These are phyloP conservation scores for Xiphydria camelus DNA, from an alignment of 2,888 invertebrate genomes.

Conservation along the genomic window DNA sequence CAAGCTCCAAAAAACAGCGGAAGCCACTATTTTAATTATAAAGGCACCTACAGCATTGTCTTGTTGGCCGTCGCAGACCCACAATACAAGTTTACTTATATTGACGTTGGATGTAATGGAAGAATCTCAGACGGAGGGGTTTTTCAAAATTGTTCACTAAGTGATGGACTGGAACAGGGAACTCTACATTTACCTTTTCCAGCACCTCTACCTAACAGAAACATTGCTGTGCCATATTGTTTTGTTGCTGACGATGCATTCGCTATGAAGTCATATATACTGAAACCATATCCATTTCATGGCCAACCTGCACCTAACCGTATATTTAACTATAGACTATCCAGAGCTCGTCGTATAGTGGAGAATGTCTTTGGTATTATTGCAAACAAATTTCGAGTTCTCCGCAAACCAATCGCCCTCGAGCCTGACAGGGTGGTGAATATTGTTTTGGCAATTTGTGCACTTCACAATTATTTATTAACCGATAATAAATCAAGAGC, in stretches of 20 bases:
- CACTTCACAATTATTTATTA: too few species aligned
- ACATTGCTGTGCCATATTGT: conserved; percentile 28
- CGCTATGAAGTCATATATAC: conserved; percentile 26
- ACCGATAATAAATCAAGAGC: too few species aligned
- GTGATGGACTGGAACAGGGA: conserved; percentile 10
- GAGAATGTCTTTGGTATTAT: too few species aligned
- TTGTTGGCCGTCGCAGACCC: conserved; percentile 34
- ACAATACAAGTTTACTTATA: conserved; percentile 31
- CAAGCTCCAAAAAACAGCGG: conserved; percentile 26
- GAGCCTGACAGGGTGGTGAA: too few species aligned
- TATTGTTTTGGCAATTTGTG: too few species aligned
- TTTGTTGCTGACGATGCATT: conserved; percentile 41
- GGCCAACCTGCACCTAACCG: conserved; percentile 15
- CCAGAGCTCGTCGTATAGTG: too few species aligned
- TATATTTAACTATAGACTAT: conserved; percentile 26
- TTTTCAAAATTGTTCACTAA: conserved; percentile 20
- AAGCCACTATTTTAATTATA: conserved; percentile 35
- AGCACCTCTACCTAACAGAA: conserved; percentile 24
- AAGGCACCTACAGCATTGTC: conserved; percentile 32
- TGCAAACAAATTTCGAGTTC: too few species aligned
- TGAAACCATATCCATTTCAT: conserved; percentile 35
- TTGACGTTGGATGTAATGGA: conserved; percentile 34
- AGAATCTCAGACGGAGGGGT: too few species aligned
- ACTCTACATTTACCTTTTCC: conserved; percentile 32
- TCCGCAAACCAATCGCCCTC: too few species aligned